Conservation (phyloP, 2,797 vertebrate species). For the Tapera naevia region DNA sequence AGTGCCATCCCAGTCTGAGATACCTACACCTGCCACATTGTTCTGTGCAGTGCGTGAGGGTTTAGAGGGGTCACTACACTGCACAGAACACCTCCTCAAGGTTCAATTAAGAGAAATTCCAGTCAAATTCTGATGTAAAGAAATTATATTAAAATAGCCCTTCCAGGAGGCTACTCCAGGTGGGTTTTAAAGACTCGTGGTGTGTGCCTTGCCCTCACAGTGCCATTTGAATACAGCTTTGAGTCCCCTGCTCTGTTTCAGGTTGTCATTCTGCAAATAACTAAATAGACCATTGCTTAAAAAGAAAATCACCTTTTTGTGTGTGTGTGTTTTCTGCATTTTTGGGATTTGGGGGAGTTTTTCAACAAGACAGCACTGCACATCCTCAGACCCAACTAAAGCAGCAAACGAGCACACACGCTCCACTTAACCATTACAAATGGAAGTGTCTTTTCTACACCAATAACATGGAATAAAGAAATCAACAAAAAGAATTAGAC, state of each 20-base stretch:
- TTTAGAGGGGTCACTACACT: background rate
- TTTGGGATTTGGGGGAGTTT: background rate
- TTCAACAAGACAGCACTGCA: background rate
- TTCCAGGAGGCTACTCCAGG: background rate
- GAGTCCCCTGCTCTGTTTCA: background rate
- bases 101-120: background rate
- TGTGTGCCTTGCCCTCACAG: rapidly evolving
- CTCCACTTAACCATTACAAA: background rate
- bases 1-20: background rate
- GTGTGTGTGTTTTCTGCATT: background rate
- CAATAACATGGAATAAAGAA: background rate
- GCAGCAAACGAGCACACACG: background rate
- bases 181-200: background rate
- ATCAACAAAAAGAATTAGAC: background rate
- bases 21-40: rapidly evolving
- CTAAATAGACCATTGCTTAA: background rate
- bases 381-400: background rate
- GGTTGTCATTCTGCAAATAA: background rate
- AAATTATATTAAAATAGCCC: background rate
- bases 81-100: background rate
- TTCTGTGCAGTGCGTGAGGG: background rate
- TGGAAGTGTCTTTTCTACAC: background rate
- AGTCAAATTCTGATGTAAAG: background rate
- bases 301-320: background rate
- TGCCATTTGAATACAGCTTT: background rate